These are phyloP conservation scores for Phytoseiulus persimilis DNA, from an alignment of 2,888 invertebrate species.

Conservation along the genomic window DNA sequence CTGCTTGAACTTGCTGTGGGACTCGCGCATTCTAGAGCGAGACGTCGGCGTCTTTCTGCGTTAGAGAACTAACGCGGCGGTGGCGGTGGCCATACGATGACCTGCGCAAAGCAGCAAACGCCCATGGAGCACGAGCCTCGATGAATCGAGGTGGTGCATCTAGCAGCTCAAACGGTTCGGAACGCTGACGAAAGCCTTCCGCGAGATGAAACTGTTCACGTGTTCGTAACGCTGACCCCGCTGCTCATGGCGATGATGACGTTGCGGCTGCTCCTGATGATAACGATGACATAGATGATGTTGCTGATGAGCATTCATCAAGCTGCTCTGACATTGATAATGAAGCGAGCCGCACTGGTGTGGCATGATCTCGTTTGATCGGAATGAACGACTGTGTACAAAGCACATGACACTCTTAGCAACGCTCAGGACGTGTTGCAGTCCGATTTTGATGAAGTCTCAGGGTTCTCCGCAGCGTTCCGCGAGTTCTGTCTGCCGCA, in stretches of 20 bases:
- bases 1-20: neutral
- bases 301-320: neutral
- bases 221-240: neutral
- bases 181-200: neutral
- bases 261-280: neutral
- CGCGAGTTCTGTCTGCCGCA: too few species aligned
- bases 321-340: neutral
- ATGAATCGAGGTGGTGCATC: neutral
- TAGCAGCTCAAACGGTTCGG: neutral
- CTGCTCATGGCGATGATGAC: neutral
- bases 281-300: neutral
- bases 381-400: neutral
- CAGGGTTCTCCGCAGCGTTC: too few species aligned
- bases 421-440: neutral
- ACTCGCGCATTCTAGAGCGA: neutral
- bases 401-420: neutral
- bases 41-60: neutral
- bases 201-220: neutral
- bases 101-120: neutral
- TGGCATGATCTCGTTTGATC: neutral
- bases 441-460: too few species aligned
- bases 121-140: neutral
- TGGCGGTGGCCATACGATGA: neutral
- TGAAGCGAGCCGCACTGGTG: neutral
- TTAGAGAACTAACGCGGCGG: neutral